These are phyloP conservation scores for Agrochola litura DNA, from an alignment of 2,888 invertebrate species.

Conservation along the genomic window DNA sequence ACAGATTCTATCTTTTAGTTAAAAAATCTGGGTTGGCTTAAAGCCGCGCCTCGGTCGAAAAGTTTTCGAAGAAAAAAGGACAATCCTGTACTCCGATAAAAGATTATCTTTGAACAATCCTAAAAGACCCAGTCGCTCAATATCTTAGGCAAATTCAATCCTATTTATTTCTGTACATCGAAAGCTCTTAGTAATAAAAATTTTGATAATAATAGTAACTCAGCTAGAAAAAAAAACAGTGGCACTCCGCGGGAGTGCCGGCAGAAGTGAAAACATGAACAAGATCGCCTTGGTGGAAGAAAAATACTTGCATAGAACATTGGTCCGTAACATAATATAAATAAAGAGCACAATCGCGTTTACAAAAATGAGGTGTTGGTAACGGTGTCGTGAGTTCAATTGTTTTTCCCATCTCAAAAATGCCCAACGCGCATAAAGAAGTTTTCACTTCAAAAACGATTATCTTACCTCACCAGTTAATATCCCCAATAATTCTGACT, in stretches of 20 bases:
- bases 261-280: too few relatives aligned
- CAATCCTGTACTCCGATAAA: conserved; percentile 3
- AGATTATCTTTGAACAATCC: conserved; percentile 1
- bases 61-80: background rate
- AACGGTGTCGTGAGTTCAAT: too few relatives aligned
- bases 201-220: background rate
- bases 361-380: too few relatives aligned
- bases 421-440: too few relatives aligned
- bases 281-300: too few relatives aligned
- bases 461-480: background rate
- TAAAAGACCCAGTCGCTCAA: background rate
- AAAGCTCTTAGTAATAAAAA: background rate
- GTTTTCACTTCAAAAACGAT: background rate
- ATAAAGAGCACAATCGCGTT: too few relatives aligned
- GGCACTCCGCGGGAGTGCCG: too few relatives aligned
- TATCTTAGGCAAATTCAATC: background rate
- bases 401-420: too few relatives aligned
- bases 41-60: background rate
- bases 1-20: conserved; percentile 17
- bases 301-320: too few relatives aligned
- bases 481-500: conserved; percentile 17
- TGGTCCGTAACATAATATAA: too few relatives aligned
- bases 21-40: conserved; percentile 19
- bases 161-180: background rate
- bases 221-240: background rate